Conservation (phyloP, 2,113 vertebrate genomes). For the Pundamilia nyererei region DNA sequence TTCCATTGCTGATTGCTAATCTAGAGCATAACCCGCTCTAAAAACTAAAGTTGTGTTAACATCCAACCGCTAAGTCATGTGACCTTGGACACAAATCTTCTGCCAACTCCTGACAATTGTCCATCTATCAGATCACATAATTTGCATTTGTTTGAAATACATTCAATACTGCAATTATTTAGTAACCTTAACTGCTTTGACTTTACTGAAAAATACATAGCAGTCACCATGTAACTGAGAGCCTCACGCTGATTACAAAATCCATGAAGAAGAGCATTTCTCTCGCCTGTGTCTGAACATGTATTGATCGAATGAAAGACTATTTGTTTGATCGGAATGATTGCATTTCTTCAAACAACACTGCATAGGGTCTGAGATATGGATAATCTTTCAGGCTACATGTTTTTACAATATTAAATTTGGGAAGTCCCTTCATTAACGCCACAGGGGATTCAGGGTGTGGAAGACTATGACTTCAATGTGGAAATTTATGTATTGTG, state of each 20-base stretch:
- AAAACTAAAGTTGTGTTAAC: not conserved
- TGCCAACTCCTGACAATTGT: not conserved
- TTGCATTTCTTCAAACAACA: conserved; percentile 7
- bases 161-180: not conserved
- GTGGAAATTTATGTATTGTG: conserved; percentile 23
- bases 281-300: conserved; percentile 17
- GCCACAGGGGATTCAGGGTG: not conserved
- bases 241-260: conserved; percentile 52
- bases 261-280: conserved; percentile 47
- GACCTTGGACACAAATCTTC: not conserved
- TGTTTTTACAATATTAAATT: conserved; percentile 55
- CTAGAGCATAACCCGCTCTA: not conserved
- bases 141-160: conserved; percentile 18
- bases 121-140: not conserved
- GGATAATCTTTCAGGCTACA: conserved; percentile 40
- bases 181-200: not conserved
- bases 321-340: conserved; percentile 55
- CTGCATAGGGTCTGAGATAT: conserved; percentile 28
- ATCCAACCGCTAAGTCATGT: not conserved
- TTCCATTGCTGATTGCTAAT: not conserved
- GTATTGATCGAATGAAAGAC: conserved; percentile 36
- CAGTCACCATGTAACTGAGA: not conserved
- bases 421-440: conserved; percentile 3
- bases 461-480: not conserved
- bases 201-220: not conserved